Conservation (phyloP, 2,888 invertebrate genomes). For the Tuberolachnus salignus region DNA sequence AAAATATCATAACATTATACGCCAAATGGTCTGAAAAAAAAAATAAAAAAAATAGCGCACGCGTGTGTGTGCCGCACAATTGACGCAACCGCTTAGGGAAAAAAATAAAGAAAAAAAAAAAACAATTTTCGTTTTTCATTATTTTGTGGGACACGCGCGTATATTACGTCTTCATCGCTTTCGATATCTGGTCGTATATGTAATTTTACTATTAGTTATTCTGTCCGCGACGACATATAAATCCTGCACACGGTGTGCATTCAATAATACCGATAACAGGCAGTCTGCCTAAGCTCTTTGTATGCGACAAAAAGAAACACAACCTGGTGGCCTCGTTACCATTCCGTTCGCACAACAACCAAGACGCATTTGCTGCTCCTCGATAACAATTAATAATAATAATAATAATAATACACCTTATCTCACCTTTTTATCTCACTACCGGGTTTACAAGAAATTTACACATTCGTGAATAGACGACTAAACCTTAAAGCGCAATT, state of each 20-base stretch:
- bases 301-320: not conserved
- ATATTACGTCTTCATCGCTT: not conserved
- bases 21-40: too few species aligned
- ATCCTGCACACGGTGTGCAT: constrained; percentile 20
- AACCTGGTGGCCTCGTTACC: constrained; percentile 8
- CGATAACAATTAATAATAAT: constrained; percentile 15
- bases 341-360: constrained; percentile 8
- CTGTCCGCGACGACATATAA: not conserved
- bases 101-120: too few species aligned
- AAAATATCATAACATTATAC: not conserved
- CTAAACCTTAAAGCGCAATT: not conserved
- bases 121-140: constrained; percentile 19
- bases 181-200: not conserved
- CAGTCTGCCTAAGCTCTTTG: not conserved
- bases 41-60: too few species aligned
- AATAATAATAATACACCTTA: not conserved
- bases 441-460: not conserved
- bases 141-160: not conserved
- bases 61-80: not conserved
- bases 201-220: constrained; percentile 25
- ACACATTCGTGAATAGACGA: not conserved
- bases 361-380: not conserved
- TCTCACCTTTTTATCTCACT: too few species aligned
- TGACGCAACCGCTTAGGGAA: not conserved
- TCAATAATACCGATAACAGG: not conserved